Evolutionary conservation across 2,888 invertebrate species (phyloP), one percentile per base, ranked within the genome.

Genomic region (Hyppa rectilinea): DNA sequence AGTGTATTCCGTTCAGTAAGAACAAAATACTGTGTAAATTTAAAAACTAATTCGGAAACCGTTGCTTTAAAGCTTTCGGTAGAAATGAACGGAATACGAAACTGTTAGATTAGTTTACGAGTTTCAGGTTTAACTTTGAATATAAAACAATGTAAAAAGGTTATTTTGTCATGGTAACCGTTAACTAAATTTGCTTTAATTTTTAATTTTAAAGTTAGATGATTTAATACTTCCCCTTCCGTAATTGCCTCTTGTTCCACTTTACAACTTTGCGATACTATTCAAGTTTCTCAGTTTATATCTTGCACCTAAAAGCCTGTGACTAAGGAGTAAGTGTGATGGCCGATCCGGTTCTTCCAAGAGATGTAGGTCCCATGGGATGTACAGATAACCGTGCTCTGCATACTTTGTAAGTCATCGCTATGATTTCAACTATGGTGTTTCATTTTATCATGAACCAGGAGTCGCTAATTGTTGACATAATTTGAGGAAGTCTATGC

Each of bases 291-390:
- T 29, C 38, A 64, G 82, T 63, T 78, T 62, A 65, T 73, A 12
- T 12, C 67, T 80, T 80, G 53, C 9, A 59, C 76, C 58, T 49
- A 59, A 65, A 49, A 36, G 23, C 53, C 38, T 52, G n/a, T 52
- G 65, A 62, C 47, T 73, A 60, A 75, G 43, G 70, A 83, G 40
- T 71, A 63, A 65, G 64, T 82, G 65, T 80, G 85, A 81, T 75
- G 70, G 52, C 45, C 56, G 34, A 83, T 56, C 83, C 78, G 85
- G 85, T 85, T 85, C 47, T 59, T 23, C 36, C 53, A 72, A 53
- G 67, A 75, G 68, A 77, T 71, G 68, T 80, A 69, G 68, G 75
- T 78, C 72, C 70, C 70, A 73, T 83, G 83, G 75, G 76, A 72
- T 83, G 47, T 66, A 66, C 66, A 56, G 64, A 73, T 74, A 73